Evolutionary conservation across 1,140 invertebrate genomes (phyloP), one percentile per base, ranked within the genome.

Genomic region (Hormaphis cornu): DNA sequence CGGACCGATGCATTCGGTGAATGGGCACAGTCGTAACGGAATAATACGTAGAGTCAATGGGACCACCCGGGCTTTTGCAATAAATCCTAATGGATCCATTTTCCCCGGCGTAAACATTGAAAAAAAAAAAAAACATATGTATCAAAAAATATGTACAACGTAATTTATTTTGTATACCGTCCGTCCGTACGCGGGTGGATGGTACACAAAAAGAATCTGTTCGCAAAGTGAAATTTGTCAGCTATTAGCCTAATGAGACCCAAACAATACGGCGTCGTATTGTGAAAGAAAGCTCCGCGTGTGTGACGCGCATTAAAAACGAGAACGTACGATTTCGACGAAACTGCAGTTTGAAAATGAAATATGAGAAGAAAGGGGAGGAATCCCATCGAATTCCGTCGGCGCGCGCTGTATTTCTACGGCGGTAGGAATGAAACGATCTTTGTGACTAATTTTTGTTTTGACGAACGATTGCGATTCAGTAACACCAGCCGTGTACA

Each of bases 21-120:
- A 66, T 66, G 61, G 26, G 22, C 24, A 44, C 58, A 63, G 18
- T 66, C n/a, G 61, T 50, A 66, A 66, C 22, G 28, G 42, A 66
- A 66, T 48, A n/a, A n/a, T n/a, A n/a, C n/a, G n/a, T n/a, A n/a
- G n/a, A n/a, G 12, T 50, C 28, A 3, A 46, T 46, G 3, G 46
- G 18, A 22, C 46, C n/a, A 20, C 16, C 16, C 14, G 24, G 3
- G 18, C 24, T 26, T 46, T n/a, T n/a, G 10, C 24, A 50, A 66
- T 66, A 66, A 50, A 48, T 66, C 26, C 61, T 66, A 50, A 66
- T 50, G 61, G 61, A 14, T 48, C 26, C 61, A 16, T 35, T 20
- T 12, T 12, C 33, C 6, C 42, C 42, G 6, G 20, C 1, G 18
- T 14, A n/a, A 22, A n/a, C 37, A 58, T 7, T 22, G 33, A 12